Evolutionary conservation across 2,113 vertebrate species (phyloP).

Genomic region (Microtus montanus): DNA sequence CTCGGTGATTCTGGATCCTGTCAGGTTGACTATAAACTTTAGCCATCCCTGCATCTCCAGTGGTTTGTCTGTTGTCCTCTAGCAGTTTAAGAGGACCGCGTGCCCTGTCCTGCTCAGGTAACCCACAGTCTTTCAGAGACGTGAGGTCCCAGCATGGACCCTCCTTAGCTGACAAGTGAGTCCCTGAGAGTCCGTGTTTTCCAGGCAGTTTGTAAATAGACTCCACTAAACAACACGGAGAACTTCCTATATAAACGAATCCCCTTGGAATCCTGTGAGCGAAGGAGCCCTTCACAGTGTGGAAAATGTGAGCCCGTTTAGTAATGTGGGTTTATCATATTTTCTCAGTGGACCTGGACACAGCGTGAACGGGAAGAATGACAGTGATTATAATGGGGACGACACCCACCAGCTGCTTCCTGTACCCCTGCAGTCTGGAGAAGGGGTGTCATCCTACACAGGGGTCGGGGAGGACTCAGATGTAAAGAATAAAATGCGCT

Average conservation of each 20-base stretch:
- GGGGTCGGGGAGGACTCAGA: neutral
- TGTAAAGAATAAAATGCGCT: neutral
- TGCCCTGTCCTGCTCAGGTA: neutral
- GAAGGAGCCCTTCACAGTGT: neutral
- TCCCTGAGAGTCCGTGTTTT: neutral
- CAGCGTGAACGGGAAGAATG: rapidly evolving
- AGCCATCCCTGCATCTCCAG: too few relatives aligned
- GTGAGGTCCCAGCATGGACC: neutral
- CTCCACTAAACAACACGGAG: neutral
- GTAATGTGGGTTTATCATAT: neutral
- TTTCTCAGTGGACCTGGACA: neutral
- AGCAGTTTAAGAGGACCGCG: neutral
- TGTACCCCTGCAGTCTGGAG: neutral
- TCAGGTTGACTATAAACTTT: neutral
- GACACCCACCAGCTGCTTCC: neutral
- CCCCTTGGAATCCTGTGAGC: neutral
- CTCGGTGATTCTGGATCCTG: neutral
- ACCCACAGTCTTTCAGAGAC: neutral
- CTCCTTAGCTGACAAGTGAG: neutral
- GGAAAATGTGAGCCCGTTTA: neutral
- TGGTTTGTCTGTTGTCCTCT: neutral
- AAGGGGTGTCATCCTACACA: neutral
- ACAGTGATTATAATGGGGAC: neutral
- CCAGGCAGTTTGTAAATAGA: neutral
- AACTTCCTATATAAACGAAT: neutral